Base-by-base conservation (phyloP, 2,888 invertebrate species). In the Mimumesa dahlbomi region DNA sequence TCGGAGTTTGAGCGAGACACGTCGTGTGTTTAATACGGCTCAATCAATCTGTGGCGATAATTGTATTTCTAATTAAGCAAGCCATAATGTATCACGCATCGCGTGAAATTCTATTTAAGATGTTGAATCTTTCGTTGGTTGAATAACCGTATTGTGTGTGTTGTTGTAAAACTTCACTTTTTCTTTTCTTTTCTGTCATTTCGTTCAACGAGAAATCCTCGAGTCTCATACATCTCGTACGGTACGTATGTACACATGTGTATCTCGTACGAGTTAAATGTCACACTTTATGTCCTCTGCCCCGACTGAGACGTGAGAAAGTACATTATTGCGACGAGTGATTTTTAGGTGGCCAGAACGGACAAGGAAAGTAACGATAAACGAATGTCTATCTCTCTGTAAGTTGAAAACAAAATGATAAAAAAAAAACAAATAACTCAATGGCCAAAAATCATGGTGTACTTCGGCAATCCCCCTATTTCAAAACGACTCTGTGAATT, bases 401-500 rank as follows among this genome's bases (percentile, higher is more conserved):
- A 53, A 57, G 48, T 38, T 22, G 43, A 52, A 25, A 53, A 66
- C 40, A 56, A 62, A n/a, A n/a, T n/a, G n/a, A n/a, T n/a, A n/a
- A n/a, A n/a, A n/a, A n/a, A n/a, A n/a, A n/a, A n/a, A n/a, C n/a
- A n/a, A n/a, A n/a, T n/a, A n/a, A 62, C 49, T 43, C 48, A 54
- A 72, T 64, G 61, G 72, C 64, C 67, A 63, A 63, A 54, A 43
- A 45, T 62, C 46, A 52, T 62, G 78, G 77, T 77, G 79, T 80
- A 79, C 77, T 72, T 79, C 71, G 77, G 77, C 77, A 77, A 46
- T 63, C 52, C 53, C 63, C 71, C 46, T 48, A 67, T 58, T 52
- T 52, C 46, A 71, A 77, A 79, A 79, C 62, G 61, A 78, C 75
- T 75, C 69, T 79, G 63, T 78, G 78, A 84, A 82, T 79, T 82